Conservation (phyloP, 2,797 vertebrate species). For the Phoeniculus purpureus region DNA sequence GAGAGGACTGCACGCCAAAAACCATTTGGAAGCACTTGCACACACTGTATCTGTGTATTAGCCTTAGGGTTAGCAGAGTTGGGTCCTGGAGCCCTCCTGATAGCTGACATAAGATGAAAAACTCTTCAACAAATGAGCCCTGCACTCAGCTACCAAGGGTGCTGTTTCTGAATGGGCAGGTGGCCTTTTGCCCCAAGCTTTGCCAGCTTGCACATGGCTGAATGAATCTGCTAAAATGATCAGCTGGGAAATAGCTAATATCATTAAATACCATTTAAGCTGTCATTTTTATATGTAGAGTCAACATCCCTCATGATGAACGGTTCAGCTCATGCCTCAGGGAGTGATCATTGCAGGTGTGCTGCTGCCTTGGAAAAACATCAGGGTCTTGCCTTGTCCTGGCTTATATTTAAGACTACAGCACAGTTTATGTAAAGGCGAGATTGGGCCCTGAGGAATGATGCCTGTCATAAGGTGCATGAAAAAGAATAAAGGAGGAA, state of each 20-base stretch:
- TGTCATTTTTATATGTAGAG: constrained; percentile 49
- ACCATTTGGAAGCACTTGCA: constrained; percentile 11
- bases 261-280: constrained; percentile 62
- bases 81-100: not conserved
- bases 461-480: not conserved
- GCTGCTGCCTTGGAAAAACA: constrained; percentile 55
- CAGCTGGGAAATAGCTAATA: constrained; percentile 58
- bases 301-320: constrained; percentile 44
- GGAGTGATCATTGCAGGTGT: constrained; percentile 13
- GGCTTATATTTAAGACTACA: constrained; percentile 34
- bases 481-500: constrained; percentile 41
- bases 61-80: not conserved
- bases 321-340: constrained; percentile 26
- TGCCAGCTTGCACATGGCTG: constrained; percentile 52
- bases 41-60: not conserved
- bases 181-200: constrained; percentile 42
- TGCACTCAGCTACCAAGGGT: constrained; percentile 32
- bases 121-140: not conserved
- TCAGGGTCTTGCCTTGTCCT: constrained; percentile 39
- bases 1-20: constrained; percentile 30
- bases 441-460: constrained; percentile 36
- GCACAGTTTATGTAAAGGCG: constrained; percentile 33
- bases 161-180: constrained; percentile 47
- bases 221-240: constrained; percentile 49
- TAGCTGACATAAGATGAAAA: not conserved